phyloP scores from a whole-genome alignment of 2,113 vertebrate species.

The Capreolus pygargus region DNA sequence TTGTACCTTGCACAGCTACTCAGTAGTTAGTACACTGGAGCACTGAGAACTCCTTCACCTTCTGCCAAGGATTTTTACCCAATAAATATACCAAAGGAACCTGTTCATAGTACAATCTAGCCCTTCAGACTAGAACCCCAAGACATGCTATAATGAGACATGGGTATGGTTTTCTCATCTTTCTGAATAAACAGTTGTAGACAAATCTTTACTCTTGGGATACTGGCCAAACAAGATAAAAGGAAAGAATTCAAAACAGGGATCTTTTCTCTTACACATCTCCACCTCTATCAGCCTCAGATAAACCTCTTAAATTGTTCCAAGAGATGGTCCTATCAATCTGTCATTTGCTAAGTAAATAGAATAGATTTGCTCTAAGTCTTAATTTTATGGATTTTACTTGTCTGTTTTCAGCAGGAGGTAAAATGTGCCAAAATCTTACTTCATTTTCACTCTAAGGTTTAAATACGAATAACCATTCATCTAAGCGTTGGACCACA shows the following conservation, averaged over 20 bases:
- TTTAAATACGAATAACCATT: slow-evolving; percentile 65
- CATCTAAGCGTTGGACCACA: slow-evolving; percentile 58
- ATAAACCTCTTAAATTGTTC: slow-evolving; percentile 39
- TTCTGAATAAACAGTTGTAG: not conserved
- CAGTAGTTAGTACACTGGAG: not conserved
- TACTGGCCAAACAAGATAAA: not conserved
- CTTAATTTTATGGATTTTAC: slow-evolving; percentile 53
- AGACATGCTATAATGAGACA: not conserved
- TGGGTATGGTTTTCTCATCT: not conserved
- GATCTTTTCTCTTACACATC: not conserved
- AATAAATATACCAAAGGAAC: not conserved
- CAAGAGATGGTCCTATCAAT: slow-evolving; percentile 11
- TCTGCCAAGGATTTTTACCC: not conserved
- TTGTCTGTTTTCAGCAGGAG: slow-evolving; percentile 48
- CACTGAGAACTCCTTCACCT: not conserved
- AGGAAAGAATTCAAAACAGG: not conserved
- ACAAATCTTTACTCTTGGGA: not conserved
- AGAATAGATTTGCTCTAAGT: slow-evolving; percentile 46
- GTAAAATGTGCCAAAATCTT: slow-evolving; percentile 56
- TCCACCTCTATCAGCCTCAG: not conserved
- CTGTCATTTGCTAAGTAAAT: slow-evolving; percentile 60
- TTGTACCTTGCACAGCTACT: not conserved
- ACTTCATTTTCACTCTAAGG: slow-evolving; percentile 54
- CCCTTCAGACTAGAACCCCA: not conserved
- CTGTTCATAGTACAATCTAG: not conserved